Evolutionary conservation across 2,797 vertebrate genomes (phyloP).

Genomic region (Phataginus tetradactyla): DNA sequence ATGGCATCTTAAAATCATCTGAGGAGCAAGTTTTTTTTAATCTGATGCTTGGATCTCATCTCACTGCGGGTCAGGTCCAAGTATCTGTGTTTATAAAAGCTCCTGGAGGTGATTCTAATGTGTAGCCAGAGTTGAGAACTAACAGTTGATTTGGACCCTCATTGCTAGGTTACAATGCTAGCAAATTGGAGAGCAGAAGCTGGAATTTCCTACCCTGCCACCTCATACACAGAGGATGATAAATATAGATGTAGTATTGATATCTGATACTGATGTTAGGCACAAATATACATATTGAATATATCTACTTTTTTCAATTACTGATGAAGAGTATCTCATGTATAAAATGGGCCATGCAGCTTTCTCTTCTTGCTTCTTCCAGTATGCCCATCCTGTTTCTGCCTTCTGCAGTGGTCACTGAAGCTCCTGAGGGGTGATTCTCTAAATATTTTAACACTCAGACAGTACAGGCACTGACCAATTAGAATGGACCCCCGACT

Average conservation of each 20-base stretch:
- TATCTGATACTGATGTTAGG: neutral
- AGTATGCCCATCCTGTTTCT: neutral
- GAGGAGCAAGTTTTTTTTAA: neutral
- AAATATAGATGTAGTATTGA: neutral
- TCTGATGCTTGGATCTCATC: neutral
- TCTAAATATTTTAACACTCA: neutral
- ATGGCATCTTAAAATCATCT: neutral
- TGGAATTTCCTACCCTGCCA: neutral
- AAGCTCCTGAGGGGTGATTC: neutral
- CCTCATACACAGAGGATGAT: neutral
- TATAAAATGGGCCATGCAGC: neutral
- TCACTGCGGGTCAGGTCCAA: neutral
- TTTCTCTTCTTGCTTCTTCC: neutral
- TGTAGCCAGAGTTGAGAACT: neutral
- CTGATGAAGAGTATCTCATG: neutral
- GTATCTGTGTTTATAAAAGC: neutral
- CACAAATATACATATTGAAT: neutral
- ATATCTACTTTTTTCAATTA: neutral
- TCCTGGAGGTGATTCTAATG: neutral
- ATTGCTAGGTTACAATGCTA: neutral
- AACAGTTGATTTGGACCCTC: neutral
- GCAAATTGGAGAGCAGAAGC: neutral
- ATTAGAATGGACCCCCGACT: neutral
- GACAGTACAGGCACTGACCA: neutral
- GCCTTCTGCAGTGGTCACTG: neutral